Evolutionary conservation across 2,113 vertebrate species (phyloP).

Genomic region (Strix aluco): DNA sequence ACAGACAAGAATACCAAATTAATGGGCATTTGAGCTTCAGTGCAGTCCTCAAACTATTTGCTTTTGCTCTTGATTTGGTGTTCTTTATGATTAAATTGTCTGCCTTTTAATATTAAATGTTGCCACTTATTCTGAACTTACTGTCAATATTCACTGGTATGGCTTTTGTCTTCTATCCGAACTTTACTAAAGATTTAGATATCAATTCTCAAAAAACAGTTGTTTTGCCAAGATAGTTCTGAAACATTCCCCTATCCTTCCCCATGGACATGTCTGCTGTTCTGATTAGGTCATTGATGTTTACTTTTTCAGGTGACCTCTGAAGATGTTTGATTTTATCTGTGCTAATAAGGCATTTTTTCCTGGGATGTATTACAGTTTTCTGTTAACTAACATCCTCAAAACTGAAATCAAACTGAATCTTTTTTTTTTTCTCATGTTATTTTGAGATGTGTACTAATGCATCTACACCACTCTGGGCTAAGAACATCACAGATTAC

Average conservation of each 20-base stretch:
- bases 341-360: constrained; percentile 3
- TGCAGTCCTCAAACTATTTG: background rate
- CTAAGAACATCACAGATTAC: background rate
- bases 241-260: background rate
- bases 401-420: background rate
- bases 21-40: background rate
- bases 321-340: background rate
- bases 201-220: background rate
- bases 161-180: background rate
- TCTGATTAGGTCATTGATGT: background rate
- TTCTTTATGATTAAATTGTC: background rate
- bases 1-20: background rate
- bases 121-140: background rate
- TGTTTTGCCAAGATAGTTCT: background rate
- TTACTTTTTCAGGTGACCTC: background rate
- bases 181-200: background rate
- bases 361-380: background rate
- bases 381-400: constrained; percentile 18
- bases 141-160: background rate
- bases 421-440: background rate
- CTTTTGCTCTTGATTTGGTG: background rate
- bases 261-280: background rate
- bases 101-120: background rate
- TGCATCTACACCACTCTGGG: background rate
- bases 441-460: background rate